Evolutionary conservation across 2,797 vertebrate species (phyloP).

Genomic region (Rhadinocentrus ornatus): DNA sequence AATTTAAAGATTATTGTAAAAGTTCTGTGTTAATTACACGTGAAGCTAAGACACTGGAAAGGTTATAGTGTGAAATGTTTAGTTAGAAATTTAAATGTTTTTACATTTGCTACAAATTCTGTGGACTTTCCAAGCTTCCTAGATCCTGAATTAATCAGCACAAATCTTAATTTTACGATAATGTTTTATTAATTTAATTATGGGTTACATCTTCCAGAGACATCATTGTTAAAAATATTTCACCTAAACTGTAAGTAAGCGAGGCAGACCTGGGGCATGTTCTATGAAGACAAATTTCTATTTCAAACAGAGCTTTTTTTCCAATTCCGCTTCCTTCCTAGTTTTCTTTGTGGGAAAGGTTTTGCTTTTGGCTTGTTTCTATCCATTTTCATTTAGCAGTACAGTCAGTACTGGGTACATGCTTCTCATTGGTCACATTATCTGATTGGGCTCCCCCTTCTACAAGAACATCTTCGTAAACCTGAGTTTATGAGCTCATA

Average conservation of each 20-base stretch:
- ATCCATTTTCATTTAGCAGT: background rate
- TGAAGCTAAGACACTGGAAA: conserved; percentile 7
- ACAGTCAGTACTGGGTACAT: background rate
- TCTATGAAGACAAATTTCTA: background rate
- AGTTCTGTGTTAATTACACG: conserved; percentile 14
- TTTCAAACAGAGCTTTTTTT: background rate
- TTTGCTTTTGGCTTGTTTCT: background rate
- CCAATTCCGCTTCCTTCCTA: background rate
- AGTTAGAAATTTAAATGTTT: conserved; percentile 20
- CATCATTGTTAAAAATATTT: background rate
- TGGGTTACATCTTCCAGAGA: background rate
- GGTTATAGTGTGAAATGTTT: conserved; percentile 12
- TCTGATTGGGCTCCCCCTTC: too few relatives aligned
- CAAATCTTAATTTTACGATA: background rate
- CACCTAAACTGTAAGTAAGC: background rate
- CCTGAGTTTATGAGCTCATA: background rate
- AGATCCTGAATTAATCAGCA: background rate
- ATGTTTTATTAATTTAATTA: background rate
- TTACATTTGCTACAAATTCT: conserved; percentile 45
- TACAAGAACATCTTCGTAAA: background rate
- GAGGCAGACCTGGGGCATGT: background rate
- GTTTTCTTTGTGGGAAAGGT: background rate
- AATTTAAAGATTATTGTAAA: conserved; percentile 29
- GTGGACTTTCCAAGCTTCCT: conserved; percentile 7
- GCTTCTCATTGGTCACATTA: background rate